Base-by-base conservation (phyloP, 2,797 vertebrate genomes). In the Salarias fasciatus region DNA sequence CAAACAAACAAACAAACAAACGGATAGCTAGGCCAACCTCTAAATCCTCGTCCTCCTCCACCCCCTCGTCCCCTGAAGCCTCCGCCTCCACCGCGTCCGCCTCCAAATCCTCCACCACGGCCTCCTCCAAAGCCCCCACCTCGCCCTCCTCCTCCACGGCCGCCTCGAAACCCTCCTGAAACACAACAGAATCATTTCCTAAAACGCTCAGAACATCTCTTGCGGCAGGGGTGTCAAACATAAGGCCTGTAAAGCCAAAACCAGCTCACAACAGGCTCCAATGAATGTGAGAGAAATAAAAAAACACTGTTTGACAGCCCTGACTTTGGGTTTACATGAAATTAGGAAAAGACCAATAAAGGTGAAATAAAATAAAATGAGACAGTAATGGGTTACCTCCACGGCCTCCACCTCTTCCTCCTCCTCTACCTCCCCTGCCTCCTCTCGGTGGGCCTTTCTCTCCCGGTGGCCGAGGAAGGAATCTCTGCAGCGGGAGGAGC, bases 391-490 rank as follows among this genome's bases (percentile, higher is more conserved):
- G 0, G 29, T 77, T 49, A 92, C 94, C 93, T 87, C 94, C 91
- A 14, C 92, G 84, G 6, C 93, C 89, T 37, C 94, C 93, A 0
- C 95, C 94, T 84, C 95, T 80, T 71, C 92, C 91, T 38, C 94
- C 94, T 82, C 95, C 75, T 18, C 93, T 92, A 10, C 96, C 95
- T 24, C 95, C 92, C 44, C 96, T 80, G 4, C 95, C 94, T 12
- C 97, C 97, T 82, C 96, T 92, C 0, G 95, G 93, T 0, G 94
- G 92, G 3, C 95, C 95, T 87, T 96, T 99, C 85, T 97, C 97
- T 71, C 96, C 97, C 0, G 96, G 96, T 0, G 97, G 96, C 45
- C 95, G 92, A 28, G 98, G 98, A 13, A 99, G 92, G 91, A 99
- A 99, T 33, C 96, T 93, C 79, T 99, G 97, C 62, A 99, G 91